These are phyloP conservation scores for Gambelia wislizenii DNA, from an alignment of 2,797 vertebrate species.

Conservation along the genomic window DNA sequence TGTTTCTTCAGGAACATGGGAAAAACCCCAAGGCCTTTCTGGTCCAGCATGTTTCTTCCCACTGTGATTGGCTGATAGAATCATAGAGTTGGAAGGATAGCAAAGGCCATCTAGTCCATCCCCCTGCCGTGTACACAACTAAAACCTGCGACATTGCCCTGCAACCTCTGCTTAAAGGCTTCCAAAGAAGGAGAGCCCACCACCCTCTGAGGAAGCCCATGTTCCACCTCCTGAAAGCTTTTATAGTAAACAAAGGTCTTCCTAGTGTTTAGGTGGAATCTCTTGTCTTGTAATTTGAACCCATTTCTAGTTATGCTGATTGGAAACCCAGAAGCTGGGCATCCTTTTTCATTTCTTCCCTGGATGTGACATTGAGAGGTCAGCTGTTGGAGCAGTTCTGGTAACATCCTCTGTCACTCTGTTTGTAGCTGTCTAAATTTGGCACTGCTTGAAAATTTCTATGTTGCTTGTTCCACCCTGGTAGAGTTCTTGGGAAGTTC, in stretches of 20 bases:
- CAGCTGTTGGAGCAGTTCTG: not conserved
- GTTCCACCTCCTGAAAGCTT: too few relatives aligned
- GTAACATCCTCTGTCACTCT: not conserved
- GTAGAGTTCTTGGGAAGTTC: not conserved
- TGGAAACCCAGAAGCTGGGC: not conserved
- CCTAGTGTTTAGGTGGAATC: too few relatives aligned
- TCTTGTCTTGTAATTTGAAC: too few relatives aligned
- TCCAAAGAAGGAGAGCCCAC: too few relatives aligned
- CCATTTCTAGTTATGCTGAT: not conserved
- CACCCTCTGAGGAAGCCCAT: too few relatives aligned
- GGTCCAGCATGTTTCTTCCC: not conserved
- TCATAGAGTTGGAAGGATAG: too few relatives aligned
- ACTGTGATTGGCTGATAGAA: not conserved
- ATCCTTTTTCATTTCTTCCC: not conserved
- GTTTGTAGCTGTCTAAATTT: not conserved
- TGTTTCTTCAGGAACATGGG: not conserved
- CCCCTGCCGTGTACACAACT: too few relatives aligned
- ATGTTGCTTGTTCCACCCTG: not conserved
- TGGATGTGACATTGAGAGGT: not conserved
- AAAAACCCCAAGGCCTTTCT: not conserved
- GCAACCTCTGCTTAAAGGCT: too few relatives aligned
- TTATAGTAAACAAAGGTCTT: too few relatives aligned
- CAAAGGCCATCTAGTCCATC: too few relatives aligned
- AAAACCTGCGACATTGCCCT: too few relatives aligned
- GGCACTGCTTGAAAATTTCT: not conserved